A percentile compares a stretch with the other conserved stretches of the same genome.
phyloP scores from a whole-genome alignment of 2,797 vertebrate species.

The Platyrinchus mystaceus region DNA sequence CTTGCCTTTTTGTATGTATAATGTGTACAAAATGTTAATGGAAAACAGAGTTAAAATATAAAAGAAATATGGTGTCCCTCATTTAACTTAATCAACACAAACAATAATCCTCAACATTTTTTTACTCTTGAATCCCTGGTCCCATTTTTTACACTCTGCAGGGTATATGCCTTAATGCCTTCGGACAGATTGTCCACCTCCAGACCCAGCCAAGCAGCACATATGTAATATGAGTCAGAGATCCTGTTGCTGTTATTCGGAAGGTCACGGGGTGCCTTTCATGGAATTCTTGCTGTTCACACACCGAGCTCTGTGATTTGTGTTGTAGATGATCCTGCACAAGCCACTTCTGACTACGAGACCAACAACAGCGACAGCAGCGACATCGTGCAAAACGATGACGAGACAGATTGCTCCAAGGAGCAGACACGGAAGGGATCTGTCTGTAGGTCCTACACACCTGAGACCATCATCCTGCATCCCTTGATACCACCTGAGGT shows the following conservation, averaged over 20 bases:
- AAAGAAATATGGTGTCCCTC: not conserved
- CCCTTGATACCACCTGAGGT: conserved; percentile 69
- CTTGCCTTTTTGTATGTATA: not conserved
- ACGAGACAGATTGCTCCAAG: conserved; percentile 80
- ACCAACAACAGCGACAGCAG: conserved; percentile 96
- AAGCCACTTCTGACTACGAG: conserved; percentile 94
- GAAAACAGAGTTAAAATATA: not conserved
- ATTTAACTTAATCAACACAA: not conserved
- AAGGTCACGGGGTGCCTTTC: not conserved
- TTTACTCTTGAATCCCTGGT: not conserved
- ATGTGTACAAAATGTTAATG: not conserved
- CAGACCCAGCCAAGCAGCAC: not conserved
- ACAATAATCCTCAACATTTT: not conserved
- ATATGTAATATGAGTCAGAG: conserved; percentile 16
- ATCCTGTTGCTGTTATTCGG: not conserved
- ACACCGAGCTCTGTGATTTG: conserved; percentile 10
- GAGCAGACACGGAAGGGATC: conserved; percentile 62
- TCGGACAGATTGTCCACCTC: not conserved
- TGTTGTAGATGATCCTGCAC: conserved; percentile 82
- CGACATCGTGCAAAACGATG: conserved; percentile 88
- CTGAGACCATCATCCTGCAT: conserved; percentile 80
- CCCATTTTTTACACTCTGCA: not conserved
- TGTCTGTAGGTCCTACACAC: conserved; percentile 56
- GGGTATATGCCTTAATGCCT: not conserved
- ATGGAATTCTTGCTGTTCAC: not conserved